Evolutionary conservation across 2,888 invertebrate species (phyloP), one percentile per base, ranked within the genome.

Genomic region (Agriopis leucophaearia): DNA sequence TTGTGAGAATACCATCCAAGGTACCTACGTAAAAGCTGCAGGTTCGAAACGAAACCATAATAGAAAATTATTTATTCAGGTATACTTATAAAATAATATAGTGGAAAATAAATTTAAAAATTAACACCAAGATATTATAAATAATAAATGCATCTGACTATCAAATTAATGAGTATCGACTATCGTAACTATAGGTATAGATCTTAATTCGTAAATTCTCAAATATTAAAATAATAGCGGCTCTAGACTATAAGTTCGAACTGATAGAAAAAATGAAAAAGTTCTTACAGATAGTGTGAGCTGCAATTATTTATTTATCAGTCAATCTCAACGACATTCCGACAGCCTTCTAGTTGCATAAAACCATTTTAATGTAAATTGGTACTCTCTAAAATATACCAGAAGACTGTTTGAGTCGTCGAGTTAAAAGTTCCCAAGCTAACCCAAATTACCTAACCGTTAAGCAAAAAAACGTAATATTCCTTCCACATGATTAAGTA

Each of bases 141-240:
- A 74, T 86, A 88, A 85, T 92, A 93, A 93, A 93, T 93, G 93
- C 93, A 91, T 80, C 85, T 90, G 91, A 92, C 90, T 91, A 88
- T 79, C 76, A 73, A 79, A 77, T 77, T 86, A 86, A 84, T 91
- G 91, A 91, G 91, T 90, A 91, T 90, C 89, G 78, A 27, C 27
- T 27, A 27, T 27, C 27, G 27, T 27, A 27, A 27, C 27, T 27
- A 27, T 85, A 80, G 8, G 36, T 10, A 38, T 38, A 38, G 75
- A 77, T 78, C 75, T 74, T 78, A 75, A 51, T 40, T 58, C 66
- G 56, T 47, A 72, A 72, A 72, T 69, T 58, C n/a, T n/a, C n/a
- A 74, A 67, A 54, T 48, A 58, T 38, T 16, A 52, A 44, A 51
- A n/a, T 51, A 47, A 44, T 56, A 56, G 57, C 57, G 45, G n/a